Conservation (phyloP, 2,888 invertebrate genomes). For the Petrophora chlorosata region DNA sequence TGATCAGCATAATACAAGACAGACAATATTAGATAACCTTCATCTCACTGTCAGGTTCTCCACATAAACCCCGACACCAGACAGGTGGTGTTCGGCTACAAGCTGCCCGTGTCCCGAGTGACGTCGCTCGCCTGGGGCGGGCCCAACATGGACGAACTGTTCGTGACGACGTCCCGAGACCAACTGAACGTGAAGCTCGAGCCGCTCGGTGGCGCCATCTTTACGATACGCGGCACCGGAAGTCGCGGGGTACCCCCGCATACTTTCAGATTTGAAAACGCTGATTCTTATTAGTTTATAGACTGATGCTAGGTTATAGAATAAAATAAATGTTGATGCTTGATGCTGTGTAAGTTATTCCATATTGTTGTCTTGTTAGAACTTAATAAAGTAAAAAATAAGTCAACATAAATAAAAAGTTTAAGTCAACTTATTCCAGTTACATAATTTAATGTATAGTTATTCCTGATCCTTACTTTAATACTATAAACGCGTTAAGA, state of each 20-base stretch:
- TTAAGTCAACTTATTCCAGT: too few relatives aligned
- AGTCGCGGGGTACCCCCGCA: slow-evolving; percentile 52
- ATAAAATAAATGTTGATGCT: too few relatives aligned
- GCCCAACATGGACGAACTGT: slow-evolving; percentile 84
- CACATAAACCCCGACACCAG: slow-evolving; percentile 80
- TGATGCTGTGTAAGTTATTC: too few relatives aligned
- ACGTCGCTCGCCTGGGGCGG: slow-evolving; percentile 89
- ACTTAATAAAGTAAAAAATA: too few relatives aligned
- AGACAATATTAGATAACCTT: too few relatives aligned
- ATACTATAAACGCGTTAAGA: too few relatives aligned
- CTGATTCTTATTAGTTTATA: slow-evolving; percentile 59
- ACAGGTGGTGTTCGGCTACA: slow-evolving; percentile 71
- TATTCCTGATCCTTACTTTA: too few relatives aligned
- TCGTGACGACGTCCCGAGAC: slow-evolving; percentile 81
- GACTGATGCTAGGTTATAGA: too few relatives aligned
- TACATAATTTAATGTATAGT: too few relatives aligned
- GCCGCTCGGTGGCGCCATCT: slow-evolving; percentile 64
- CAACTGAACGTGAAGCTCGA: slow-evolving; percentile 39
- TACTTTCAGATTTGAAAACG: slow-evolving; percentile 56
- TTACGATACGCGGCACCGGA: slow-evolving; percentile 63
- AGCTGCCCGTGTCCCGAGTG: slow-evolving; percentile 81
- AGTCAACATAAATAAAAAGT: too few relatives aligned
- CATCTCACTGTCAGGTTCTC: slow-evolving; percentile 69
- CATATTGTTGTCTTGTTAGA: too few relatives aligned
- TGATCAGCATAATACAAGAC: too few relatives aligned